Base-by-base conservation (phyloP, 2,888 invertebrate species). In the Hirtodrosophila duncani region DNA sequence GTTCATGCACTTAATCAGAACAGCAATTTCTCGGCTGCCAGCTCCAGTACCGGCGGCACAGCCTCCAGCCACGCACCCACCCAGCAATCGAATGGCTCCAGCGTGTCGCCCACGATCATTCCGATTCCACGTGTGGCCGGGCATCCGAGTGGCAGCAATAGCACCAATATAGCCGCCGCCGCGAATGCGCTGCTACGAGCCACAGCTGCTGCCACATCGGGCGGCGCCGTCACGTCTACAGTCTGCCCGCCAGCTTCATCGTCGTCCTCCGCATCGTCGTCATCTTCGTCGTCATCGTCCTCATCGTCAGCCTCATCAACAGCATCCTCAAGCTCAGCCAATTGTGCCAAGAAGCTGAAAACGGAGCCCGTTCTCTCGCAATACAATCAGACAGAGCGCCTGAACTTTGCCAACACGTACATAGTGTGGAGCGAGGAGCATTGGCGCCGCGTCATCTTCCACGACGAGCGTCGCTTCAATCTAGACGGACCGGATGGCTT, bases 401-500 rank as follows among this genome's bases (percentile, higher is more conserved):
- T 84, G 3, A 82, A 74, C 8, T 85, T 85, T 14, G 85, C 85
- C 36, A 84, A 80, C 50, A 69, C 77, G 7, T 82, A 85, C 33
- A 69, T 84, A 10, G 75, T 72, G 23, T 85, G 85, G 85, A 83
- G 77, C 58, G 84, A 85, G 51, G 81, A 81, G 49, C 84, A 85
- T 20, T 85, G 85, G 85, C 78, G 81, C 5, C 83, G 82, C 30
- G 85, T 85, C 23, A 69, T 85, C 31, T 85, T 85, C 46, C 85
- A 85, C 16, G 85, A 85, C 33, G 85, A 85, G 46, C 79, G 85
- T 1, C 84, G 85, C 51, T 85, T 85, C 43, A 85, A 85, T 44
- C 57, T 85, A 36, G 85, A 85, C 34, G 85, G 85, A 0, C 85
- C 85, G 0, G 85, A 85, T 24, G 85, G 85, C 2, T 85, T 85